Evolutionary conservation across 2,113 vertebrate genomes (phyloP).

Genomic region (Ranitomeya variabilis): DNA sequence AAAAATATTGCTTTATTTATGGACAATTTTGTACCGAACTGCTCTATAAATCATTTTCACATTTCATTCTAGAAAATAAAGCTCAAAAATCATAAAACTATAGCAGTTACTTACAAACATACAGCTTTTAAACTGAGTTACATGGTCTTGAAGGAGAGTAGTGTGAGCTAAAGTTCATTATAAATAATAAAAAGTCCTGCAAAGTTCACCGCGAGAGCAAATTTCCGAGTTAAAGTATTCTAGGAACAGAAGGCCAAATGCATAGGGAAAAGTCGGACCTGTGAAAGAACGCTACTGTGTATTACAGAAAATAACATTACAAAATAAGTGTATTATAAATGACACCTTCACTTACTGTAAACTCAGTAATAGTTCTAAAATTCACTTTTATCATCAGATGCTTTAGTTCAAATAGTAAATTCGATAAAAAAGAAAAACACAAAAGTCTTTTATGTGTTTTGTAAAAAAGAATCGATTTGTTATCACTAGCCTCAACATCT

Average conservation of each 20-base stretch:
- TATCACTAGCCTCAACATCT: too few species aligned
- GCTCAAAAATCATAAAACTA: neutral
- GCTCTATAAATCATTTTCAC: neutral
- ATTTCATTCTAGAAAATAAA: neutral
- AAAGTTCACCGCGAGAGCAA: neutral
- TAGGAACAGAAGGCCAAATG: neutral
- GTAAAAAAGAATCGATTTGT: too few species aligned
- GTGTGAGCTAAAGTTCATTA: slow-evolving; percentile 9
- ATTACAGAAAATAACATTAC: neutral
- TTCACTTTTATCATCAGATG: too few species aligned
- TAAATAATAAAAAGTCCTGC: slow-evolving; percentile 20
- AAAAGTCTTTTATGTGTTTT: too few species aligned
- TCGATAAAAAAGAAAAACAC: neutral
- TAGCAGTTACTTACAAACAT: neutral
- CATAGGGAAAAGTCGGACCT: neutral
- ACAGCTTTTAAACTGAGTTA: neutral
- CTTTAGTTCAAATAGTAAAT: neutral
- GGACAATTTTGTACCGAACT: neutral
- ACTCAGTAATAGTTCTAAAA: neutral
- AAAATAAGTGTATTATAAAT: neutral
- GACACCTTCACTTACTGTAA: neutral
- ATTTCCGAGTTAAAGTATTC: neutral
- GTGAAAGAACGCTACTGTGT: neutral
- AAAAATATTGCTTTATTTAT: neutral
- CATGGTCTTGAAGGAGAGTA: neutral